Percentiles rank a stretch among this genome's conserved stretches.
phyloP scores from a whole-genome alignment of 1,140 invertebrate genomes.

The Camponotus floridanus region DNA sequence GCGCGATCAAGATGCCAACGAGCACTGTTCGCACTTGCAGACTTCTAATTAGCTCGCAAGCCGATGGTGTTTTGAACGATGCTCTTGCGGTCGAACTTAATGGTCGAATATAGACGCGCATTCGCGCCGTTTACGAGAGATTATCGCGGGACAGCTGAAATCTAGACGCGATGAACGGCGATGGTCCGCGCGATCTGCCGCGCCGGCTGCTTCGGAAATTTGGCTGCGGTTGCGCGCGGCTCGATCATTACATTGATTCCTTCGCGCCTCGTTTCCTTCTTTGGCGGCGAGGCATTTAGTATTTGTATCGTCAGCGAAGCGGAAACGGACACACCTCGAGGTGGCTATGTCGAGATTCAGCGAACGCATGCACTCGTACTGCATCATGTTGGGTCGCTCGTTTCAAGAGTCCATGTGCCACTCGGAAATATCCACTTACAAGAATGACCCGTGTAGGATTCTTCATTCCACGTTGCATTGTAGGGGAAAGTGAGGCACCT shows the following conservation, averaged over 20 bases:
- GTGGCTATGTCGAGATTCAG: conserved; percentile 42
- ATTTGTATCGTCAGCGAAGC: conserved; percentile 65
- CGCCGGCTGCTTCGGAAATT: conserved; percentile 43
- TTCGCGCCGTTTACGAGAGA: conserved; percentile 29
- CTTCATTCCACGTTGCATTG: conserved; percentile 26
- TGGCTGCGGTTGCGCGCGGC: conserved; percentile 48
- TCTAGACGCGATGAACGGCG: conserved; percentile 28
- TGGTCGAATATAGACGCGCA: neutral
- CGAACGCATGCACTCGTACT: conserved; percentile 32
- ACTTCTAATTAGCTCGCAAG: conserved; percentile 40
- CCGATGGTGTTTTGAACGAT: conserved; percentile 21
- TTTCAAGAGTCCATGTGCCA: conserved; percentile 50
- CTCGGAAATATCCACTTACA: conserved; percentile 76
- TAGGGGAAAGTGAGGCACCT: conserved; percentile 40
- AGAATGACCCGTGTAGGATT: conserved; percentile 60
- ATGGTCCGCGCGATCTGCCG: neutral
- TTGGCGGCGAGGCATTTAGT: conserved; percentile 2
- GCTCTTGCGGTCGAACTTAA: conserved; percentile 43
- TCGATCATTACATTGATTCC: conserved; percentile 43
- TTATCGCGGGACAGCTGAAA: conserved; percentile 58
- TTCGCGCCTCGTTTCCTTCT: conserved; percentile 49
- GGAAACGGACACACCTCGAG: conserved; percentile 72
- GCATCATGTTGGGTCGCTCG: conserved; percentile 44
- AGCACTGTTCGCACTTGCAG: conserved; percentile 29
- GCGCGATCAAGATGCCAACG: conserved; percentile 16